phyloP scores from a whole-genome alignment of 2,113 vertebrate species.

The Sialia sialis region DNA sequence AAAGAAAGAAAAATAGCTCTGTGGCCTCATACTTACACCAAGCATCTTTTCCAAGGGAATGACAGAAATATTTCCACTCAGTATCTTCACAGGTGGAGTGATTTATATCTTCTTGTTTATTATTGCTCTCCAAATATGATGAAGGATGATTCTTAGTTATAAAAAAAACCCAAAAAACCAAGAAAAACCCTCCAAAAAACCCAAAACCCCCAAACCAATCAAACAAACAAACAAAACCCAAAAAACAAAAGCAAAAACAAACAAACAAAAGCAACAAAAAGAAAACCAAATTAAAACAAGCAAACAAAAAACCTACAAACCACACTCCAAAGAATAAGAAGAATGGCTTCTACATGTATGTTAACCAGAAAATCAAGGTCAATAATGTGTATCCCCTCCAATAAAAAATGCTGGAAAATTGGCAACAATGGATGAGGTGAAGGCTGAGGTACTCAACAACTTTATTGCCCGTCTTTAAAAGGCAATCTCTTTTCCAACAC shows the following conservation, averaged over 20 bases:
- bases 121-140: not conserved
- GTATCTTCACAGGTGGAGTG: not conserved
- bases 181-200: too few relatives aligned
- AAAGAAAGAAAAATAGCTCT: not conserved
- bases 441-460: not conserved
- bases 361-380: not conserved
- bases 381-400: not conserved
- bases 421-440: not conserved
- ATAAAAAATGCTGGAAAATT: not conserved
- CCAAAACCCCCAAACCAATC: too few relatives aligned
- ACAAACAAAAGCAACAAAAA: too few relatives aligned
- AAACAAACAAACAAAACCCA: too few relatives aligned
- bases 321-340: not conserved
- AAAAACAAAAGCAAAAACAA: not conserved
- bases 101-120: not conserved
- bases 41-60: not conserved
- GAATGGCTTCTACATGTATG: not conserved
- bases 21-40: not conserved
- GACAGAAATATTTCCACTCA: not conserved
- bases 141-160: not conserved
- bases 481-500: not conserved
- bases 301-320: not conserved
- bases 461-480: not conserved
- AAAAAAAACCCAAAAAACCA: not conserved
- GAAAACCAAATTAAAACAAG: too few relatives aligned